Conservation (phyloP, 2,113 vertebrate species). For the Pseudorasbora parva region DNA sequence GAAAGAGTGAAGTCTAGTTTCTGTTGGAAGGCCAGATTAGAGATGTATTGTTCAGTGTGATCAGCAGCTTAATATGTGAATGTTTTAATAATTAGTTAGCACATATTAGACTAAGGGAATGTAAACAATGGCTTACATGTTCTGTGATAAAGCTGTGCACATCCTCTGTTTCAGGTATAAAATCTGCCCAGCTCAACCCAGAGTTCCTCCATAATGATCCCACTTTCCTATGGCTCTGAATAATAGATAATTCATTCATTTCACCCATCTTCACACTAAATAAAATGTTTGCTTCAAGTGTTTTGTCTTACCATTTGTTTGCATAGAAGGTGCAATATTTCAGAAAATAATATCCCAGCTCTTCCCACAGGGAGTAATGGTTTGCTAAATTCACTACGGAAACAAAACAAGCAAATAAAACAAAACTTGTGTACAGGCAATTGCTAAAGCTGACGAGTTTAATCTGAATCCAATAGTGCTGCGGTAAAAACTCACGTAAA, state of each 20-base stretch:
- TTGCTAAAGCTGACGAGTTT: neutral
- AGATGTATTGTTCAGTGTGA: neutral
- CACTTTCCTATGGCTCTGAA: conserved; percentile 97
- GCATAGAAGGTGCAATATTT: conserved; percentile 99
- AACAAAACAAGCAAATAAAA: conserved; percentile 32
- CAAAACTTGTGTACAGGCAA: neutral
- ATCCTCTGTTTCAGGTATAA: conserved; percentile 89
- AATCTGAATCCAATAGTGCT: neutral
- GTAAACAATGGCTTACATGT: conserved; percentile 77
- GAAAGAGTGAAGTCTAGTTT: conserved; percentile 90
- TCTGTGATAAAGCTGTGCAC: conserved; percentile 88
- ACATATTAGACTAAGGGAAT: neutral
- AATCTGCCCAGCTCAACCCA: conserved; percentile 88
- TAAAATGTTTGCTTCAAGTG: neutral
- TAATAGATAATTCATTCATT: conserved; percentile 39
- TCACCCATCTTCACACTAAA: neutral
- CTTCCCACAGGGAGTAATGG: conserved; percentile 97
- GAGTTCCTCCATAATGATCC: conserved; percentile 92
- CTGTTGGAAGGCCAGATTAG: conserved; percentile 68
- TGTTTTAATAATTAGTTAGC: neutral
- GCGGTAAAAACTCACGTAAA: conserved; percentile 78
- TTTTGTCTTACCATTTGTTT: conserved; percentile 93
- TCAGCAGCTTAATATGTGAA: neutral
- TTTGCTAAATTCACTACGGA: conserved; percentile 96
- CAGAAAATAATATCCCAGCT: conserved; percentile 94